phyloP scores from a whole-genome alignment of 2,113 vertebrate genomes.

The Anas platyrhynchos region DNA sequence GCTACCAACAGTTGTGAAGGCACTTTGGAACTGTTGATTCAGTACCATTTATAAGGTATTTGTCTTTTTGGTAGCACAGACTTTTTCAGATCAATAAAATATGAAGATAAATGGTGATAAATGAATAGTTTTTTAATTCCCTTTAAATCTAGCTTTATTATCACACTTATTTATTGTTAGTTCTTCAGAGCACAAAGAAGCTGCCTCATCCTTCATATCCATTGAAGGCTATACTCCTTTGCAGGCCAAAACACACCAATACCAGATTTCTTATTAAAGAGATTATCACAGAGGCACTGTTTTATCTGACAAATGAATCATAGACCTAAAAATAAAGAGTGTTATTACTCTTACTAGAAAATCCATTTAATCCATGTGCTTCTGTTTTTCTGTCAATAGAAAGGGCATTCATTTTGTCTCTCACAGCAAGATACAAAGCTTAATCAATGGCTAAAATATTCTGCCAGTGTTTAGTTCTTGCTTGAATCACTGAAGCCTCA shows the following conservation, averaged over 20 bases:
- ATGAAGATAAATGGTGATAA: background rate
- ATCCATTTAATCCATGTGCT: background rate
- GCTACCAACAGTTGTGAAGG: background rate
- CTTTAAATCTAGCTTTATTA: slow-evolving; percentile 9
- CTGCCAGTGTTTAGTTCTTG: background rate
- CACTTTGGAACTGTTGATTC: background rate
- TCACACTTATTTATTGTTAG: background rate
- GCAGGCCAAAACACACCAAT: background rate
- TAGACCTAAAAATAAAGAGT: background rate
- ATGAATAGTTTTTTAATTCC: slow-evolving; percentile 2
- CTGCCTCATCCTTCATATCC: background rate
- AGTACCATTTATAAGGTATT: background rate
- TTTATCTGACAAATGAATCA: background rate
- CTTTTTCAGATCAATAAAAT: slow-evolving; percentile 35
- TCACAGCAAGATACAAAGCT: background rate
- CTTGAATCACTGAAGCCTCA: background rate
- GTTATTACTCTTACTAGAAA: background rate
- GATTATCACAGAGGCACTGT: background rate
- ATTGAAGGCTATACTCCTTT: background rate
- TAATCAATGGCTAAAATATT: background rate
- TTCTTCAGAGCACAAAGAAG: background rate
- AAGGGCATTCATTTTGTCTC: background rate
- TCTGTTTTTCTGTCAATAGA: background rate
- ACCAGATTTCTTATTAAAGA: background rate
- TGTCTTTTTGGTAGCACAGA: background rate